Conservation (phyloP, 2,888 invertebrate species). For the Altica lythri region DNA sequence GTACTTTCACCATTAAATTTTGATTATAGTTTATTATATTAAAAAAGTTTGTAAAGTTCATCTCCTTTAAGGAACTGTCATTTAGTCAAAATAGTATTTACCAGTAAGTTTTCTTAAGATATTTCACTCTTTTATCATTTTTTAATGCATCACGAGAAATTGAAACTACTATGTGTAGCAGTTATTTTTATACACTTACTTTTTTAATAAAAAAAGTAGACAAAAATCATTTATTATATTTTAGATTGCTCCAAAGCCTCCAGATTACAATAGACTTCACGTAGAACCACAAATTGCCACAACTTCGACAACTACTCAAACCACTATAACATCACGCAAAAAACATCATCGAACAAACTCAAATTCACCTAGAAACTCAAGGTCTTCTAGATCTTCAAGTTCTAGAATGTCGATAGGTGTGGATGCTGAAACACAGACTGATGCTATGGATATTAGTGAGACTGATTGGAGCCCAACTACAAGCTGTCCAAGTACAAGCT, state of each 20-base stretch:
- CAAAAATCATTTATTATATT: conserved; percentile 32
- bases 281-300: conserved; percentile 63
- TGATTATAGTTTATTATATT: no score
- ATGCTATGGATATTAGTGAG: conserved; percentile 66
- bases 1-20: no score
- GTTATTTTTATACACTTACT: no score
- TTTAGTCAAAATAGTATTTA: no score
- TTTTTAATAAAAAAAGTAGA: no score
- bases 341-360: conserved; percentile 66
- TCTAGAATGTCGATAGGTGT: conserved; percentile 56
- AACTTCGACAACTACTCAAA: conserved; percentile 46
- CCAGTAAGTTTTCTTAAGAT: no score
- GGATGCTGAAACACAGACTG: conserved; percentile 71
- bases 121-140: no score
- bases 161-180: no score
- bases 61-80: no score
- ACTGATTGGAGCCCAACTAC: conserved; percentile 63
- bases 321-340: conserved; percentile 59
- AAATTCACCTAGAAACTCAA: conserved; percentile 58
- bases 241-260: conserved; percentile 63
- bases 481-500: conserved; percentile 45
- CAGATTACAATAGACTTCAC: conserved; percentile 65
- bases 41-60: no score
- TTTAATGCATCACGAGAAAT: no score
- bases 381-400: conserved; percentile 49